phyloP scores from a whole-genome alignment of 2,888 invertebrate genomes.

The Mythimna albipuncta region DNA sequence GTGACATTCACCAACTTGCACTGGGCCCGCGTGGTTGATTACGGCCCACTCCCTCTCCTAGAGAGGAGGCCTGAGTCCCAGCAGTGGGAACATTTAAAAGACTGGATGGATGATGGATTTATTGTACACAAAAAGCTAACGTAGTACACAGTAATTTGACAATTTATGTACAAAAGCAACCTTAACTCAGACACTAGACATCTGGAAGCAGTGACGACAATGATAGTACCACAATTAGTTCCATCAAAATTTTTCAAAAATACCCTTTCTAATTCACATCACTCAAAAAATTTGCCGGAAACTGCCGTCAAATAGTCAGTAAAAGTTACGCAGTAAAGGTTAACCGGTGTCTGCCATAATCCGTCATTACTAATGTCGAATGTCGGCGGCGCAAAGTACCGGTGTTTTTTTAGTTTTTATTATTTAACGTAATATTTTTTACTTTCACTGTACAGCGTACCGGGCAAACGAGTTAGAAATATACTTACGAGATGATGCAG shows the following conservation, averaged over 20 bases:
- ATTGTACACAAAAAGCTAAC: too few relatives aligned
- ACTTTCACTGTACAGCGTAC: constrained; percentile 63
- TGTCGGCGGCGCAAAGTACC: constrained; percentile 31
- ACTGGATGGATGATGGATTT: too few relatives aligned
- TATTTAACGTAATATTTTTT: constrained; percentile 52
- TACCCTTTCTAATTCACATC: constrained; percentile 13
- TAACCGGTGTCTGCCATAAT: constrained; percentile 38
- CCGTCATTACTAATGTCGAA: constrained; percentile 40
- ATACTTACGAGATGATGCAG: neutral
- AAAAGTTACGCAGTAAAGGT: constrained; percentile 42
- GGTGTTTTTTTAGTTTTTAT: constrained; percentile 42
- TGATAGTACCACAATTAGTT: too few relatives aligned
- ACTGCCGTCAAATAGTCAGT: constrained; percentile 4
- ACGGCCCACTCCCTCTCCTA: too few relatives aligned
- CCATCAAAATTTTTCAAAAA: neutral
- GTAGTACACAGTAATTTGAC: too few relatives aligned
- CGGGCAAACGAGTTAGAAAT: constrained; percentile 21
- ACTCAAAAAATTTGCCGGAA: neutral
- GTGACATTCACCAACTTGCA: too few relatives aligned
- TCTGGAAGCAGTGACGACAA: too few relatives aligned
- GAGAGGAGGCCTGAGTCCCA: too few relatives aligned
- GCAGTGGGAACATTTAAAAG: too few relatives aligned
- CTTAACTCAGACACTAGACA: too few relatives aligned
- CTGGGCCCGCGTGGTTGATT: too few relatives aligned
- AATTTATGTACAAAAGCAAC: too few relatives aligned